Base-by-base conservation (phyloP, 2,888 invertebrate species). In the Sycophila texana region DNA sequence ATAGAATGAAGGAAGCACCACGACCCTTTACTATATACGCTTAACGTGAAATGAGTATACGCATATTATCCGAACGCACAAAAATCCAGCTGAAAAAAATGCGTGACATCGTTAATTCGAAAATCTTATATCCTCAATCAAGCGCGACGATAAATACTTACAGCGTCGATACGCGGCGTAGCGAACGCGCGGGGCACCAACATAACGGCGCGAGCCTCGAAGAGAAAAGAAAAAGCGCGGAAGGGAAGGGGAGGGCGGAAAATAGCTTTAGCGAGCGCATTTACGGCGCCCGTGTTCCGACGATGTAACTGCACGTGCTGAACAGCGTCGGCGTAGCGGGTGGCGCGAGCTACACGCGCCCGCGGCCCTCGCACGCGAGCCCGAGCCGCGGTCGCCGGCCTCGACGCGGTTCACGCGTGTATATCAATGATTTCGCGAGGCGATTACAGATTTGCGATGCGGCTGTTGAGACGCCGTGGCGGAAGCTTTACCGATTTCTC, bases 261-360 rank as follows among this genome's bases (percentile, higher is more conserved):
- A 63, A 53, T 65, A 26, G 51, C 39, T 49, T 61, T 60, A 20
- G n/a, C 22, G 30, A 60, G 30, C 67, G 10, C 10, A 39, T 39
- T 10, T 26, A 16, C 49, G 51, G 47, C 70, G 57, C 0, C 3
- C 70, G 63, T 77, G 65, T 77, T 63, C 77, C 20, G 58, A n/a
- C 14, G 58, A 58, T 77, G 77, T 77, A 71, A 75, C 82, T 82
- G 84, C 85, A 84, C 83, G 83, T 86, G 86, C 87, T 85, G 82
- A 83, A 86, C 85, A 86, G 47, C 84, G 85, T 82, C 84, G 82
- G 84, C 86, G 83, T 87, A 85, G 86, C 88, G 88, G 87, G 86
- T 87, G 88, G 87, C 84, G 85, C 75, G 82, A 79, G 77, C 30
- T 3, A 7, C n/a, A n/a, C n/a, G 63, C 84, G 85, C 86, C 84